A percentile compares a stretch with the other conserved stretches of the same genome.
Conservation (phyloP, 2,888 invertebrate genomes). For the Lagria hirta region DNA sequence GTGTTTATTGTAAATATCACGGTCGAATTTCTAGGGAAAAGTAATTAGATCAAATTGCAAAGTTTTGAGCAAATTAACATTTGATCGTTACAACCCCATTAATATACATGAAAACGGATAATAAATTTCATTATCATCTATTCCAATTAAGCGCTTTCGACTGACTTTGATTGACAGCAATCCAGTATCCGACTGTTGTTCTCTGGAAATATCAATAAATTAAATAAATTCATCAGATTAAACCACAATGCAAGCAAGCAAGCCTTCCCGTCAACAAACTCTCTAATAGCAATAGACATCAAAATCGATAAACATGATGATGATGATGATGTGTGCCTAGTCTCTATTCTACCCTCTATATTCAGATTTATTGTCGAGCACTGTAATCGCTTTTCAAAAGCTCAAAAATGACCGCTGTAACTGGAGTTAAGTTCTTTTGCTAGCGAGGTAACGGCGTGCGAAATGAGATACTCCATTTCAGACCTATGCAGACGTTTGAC, state of each 20-base stretch:
- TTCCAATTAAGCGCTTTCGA: slow-evolving; percentile 19
- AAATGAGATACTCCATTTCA: slow-evolving; percentile 41
- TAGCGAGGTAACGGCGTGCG: slow-evolving; percentile 39
- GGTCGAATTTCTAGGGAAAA: slow-evolving; percentile 5
- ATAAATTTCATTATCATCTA: slow-evolving; percentile 29
- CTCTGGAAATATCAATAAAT: slow-evolving; percentile 16
- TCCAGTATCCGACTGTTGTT: slow-evolving; percentile 20
- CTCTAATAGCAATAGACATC: slow-evolving; percentile 2
- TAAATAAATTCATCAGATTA: slow-evolving; percentile 16
- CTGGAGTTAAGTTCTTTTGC: slow-evolving; percentile 25
- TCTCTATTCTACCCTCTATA: slow-evolving; percentile 9
- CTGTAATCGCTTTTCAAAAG: slow-evolving; percentile 13
- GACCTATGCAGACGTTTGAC: slow-evolving; percentile 37
- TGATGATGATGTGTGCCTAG: slow-evolving; percentile 5
- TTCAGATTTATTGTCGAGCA: slow-evolving; percentile 17
- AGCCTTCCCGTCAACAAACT: slow-evolving; percentile 8
- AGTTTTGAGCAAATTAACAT: slow-evolving; percentile 19
- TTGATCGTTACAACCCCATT: slow-evolving; percentile 20
- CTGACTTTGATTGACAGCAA: slow-evolving; percentile 27
- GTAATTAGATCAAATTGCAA: slow-evolving; percentile 15
- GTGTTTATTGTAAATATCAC: too few relatives aligned
- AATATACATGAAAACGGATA: slow-evolving; percentile 25
- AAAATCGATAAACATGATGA: too few relatives aligned
- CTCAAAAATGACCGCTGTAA: slow-evolving; percentile 23
- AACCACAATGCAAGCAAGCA: slow-evolving; percentile 8